Evolutionary conservation across 2,888 invertebrate species (phyloP).

Genomic region (Eilema sororculum): DNA sequence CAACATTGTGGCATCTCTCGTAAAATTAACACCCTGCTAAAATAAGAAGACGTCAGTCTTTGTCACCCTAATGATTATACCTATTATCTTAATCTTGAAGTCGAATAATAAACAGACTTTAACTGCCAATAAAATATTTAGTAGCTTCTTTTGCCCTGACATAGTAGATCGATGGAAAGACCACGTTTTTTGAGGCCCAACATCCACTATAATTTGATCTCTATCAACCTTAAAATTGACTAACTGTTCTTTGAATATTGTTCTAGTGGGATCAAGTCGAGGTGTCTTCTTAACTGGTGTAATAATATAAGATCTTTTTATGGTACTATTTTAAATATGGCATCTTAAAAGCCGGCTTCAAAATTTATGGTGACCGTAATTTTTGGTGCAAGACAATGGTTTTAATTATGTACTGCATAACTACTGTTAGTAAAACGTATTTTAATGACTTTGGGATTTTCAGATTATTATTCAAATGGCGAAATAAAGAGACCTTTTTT

Average conservation of each 20-base stretch:
- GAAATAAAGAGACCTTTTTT: constrained; percentile 39
- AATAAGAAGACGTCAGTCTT: constrained; percentile 65
- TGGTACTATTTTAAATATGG: constrained; percentile 83
- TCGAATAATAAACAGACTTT: constrained; percentile 80
- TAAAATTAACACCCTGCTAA: constrained; percentile 39
- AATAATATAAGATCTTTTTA: constrained; percentile 74
- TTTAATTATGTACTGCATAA: constrained; percentile 84
- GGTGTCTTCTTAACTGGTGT: constrained; percentile 55
- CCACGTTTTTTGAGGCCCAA: constrained; percentile 67
- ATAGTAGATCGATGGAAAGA: constrained; percentile 72
- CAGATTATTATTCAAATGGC: constrained; percentile 64
- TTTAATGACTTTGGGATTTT: constrained; percentile 64
- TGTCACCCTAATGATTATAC: constrained; percentile 76
- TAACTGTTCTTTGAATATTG: neutral
- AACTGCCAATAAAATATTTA: constrained; percentile 85
- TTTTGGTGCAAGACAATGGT: constrained; percentile 82
- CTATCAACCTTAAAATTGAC: neutral
- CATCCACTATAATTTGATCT: constrained; percentile 62
- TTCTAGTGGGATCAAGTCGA: neutral
- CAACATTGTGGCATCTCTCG: constrained; percentile 40
- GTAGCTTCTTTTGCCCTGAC: constrained; percentile 71
- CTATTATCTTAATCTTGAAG: constrained; percentile 82
- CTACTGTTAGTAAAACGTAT: constrained; percentile 71
- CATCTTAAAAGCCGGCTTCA: constrained; percentile 71
- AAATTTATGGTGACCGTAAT: constrained; percentile 81